phyloP scores from a whole-genome alignment of 2,888 invertebrate species.

The Dendrolimus houi region DNA sequence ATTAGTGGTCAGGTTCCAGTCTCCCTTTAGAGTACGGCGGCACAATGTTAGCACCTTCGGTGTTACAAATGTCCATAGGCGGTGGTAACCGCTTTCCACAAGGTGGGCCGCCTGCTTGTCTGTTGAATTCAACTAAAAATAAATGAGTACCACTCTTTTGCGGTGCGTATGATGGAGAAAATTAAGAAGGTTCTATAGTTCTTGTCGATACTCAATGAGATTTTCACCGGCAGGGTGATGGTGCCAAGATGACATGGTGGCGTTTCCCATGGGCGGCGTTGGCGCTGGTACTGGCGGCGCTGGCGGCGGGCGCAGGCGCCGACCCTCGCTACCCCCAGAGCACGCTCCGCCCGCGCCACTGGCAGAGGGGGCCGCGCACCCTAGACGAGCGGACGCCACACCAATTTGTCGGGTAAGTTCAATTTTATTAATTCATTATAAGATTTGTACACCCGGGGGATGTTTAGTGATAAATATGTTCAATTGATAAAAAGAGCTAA shows the following conservation, averaged over 20 bases:
- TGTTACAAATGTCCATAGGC: no score
- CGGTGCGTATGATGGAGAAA: no score
- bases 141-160: no score
- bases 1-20: no score
- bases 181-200: neutral
- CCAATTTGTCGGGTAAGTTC: conserved; percentile 60
- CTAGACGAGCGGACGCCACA: conserved; percentile 48
- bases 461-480: no score
- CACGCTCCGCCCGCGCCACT: conserved; percentile 39
- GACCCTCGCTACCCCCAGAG: conserved; percentile 39
- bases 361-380: conserved; percentile 52
- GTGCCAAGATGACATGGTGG: conserved; percentile 61
- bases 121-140: no score
- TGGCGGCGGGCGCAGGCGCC: conserved; percentile 41
- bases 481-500: no score
- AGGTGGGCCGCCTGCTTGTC: no score
- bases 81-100: no score
- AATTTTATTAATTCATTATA: neutral
- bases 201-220: neutral
- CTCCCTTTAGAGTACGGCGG: no score
- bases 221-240: conserved; percentile 53
- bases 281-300: conserved; percentile 36
- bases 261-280: conserved; percentile 38
- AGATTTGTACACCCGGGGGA: no score
- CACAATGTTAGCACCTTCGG: no score